Evolutionary conservation across 2,888 invertebrate genomes (phyloP).

Genomic region (Argyra leucocephala): DNA sequence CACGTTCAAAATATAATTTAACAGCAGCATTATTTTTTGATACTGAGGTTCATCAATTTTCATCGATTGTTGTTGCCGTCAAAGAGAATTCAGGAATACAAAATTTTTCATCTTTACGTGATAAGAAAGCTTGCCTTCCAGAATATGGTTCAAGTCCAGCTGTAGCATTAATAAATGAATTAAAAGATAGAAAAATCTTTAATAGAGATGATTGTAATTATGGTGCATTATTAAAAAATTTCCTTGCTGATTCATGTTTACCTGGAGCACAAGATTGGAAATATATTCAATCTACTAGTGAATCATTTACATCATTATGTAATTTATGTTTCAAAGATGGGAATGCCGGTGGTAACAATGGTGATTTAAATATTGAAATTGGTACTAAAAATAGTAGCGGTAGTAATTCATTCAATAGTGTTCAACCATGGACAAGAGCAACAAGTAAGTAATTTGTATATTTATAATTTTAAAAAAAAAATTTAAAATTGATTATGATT

Average conservation of each 20-base stretch:
- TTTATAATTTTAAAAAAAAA: no score
- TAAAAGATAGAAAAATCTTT: slow-evolving; percentile 46
- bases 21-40: slow-evolving; percentile 52
- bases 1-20: slow-evolving; percentile 47
- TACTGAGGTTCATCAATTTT: slow-evolving; percentile 44
- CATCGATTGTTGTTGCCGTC: slow-evolving; percentile 50
- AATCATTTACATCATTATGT: slow-evolving; percentile 32
- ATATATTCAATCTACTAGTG: slow-evolving; percentile 39
- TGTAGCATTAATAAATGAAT: slow-evolving; percentile 51
- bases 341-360: background rate
- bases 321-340: slow-evolving; percentile 26
- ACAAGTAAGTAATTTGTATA: background rate
- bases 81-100: slow-evolving; percentile 43
- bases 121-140: slow-evolving; percentile 54
- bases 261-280: slow-evolving; percentile 50
- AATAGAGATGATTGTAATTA: slow-evolving; percentile 49
- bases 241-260: slow-evolving; percentile 52
- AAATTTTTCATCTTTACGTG: slow-evolving; percentile 49
- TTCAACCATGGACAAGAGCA: background rate
- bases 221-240: slow-evolving; percentile 47
- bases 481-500: no score
- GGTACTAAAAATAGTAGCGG: background rate
- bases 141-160: slow-evolving; percentile 58
- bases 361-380: background rate
- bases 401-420: background rate